Percentiles rank a stretch among this genome's conserved stretches.
Conservation (phyloP, 2,888 invertebrate species). For the Synergus laeviventris region DNA sequence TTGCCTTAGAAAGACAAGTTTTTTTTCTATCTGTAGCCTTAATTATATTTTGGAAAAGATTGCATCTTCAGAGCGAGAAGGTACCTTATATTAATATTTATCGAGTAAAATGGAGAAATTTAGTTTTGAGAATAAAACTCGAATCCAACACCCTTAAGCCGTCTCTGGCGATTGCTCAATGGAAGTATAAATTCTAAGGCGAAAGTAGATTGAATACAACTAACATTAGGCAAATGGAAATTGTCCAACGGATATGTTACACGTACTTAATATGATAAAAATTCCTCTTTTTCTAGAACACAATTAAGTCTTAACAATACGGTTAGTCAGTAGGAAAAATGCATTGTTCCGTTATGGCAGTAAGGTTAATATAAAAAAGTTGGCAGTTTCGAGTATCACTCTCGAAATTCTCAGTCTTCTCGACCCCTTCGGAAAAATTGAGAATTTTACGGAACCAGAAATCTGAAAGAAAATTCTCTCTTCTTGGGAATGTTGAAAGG, state of each 20-base stretch:
- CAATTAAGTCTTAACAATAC: conserved; percentile 56
- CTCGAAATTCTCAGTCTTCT: conserved; percentile 43
- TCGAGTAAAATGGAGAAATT: no score
- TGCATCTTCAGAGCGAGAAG: no score
- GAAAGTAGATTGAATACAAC: conserved; percentile 53
- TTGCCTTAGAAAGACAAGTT: no score
- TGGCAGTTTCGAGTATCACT: conserved; percentile 66
- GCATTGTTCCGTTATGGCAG: conserved; percentile 68
- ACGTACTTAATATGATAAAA: conserved; percentile 12
- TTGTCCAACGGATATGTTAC: conserved; percentile 23
- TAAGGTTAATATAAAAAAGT: conserved; percentile 58
- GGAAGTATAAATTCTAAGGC: conserved; percentile 52
- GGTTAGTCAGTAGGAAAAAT: conserved; percentile 61
- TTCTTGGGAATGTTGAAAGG: conserved; percentile 21
- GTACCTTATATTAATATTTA: no score
- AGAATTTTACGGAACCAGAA: conserved; percentile 35
- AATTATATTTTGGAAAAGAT: no score
- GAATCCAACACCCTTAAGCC: conserved; percentile 56
- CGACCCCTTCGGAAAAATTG: conserved; percentile 42
- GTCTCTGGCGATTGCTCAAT: conserved; percentile 50
- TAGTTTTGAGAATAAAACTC: no score
- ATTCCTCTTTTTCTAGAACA: conserved; percentile 45
- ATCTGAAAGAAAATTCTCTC: conserved; percentile 15
- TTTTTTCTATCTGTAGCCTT: no score
- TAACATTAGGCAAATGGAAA: conserved; percentile 40